phyloP scores from a whole-genome alignment of 2,113 vertebrate genomes.

The Chlorodrepanis virens region DNA sequence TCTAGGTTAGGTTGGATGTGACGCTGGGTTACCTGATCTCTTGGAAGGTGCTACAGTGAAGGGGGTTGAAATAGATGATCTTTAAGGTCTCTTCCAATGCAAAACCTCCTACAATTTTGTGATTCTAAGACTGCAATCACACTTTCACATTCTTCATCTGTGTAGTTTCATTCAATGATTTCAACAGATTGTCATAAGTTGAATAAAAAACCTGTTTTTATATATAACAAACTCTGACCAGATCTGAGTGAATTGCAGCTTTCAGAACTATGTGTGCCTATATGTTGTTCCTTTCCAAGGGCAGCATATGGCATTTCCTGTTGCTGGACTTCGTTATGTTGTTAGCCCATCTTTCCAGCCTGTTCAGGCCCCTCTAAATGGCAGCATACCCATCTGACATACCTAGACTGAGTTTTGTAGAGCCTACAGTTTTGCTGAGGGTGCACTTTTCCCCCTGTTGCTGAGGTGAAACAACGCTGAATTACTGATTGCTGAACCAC shows the following conservation, averaged over 20 bases:
- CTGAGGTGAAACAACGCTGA: neutral
- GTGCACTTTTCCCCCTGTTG: neutral
- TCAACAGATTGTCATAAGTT: neutral
- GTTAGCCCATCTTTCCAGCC: no score
- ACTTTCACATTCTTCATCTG: neutral
- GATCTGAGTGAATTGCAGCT: neutral
- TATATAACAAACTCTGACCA: neutral
- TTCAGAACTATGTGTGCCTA: neutral
- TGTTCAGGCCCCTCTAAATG: neutral
- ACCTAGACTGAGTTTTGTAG: no score
- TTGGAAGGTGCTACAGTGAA: neutral
- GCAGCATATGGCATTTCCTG: neutral
- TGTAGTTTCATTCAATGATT: neutral
- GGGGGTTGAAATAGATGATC: neutral
- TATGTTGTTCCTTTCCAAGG: neutral
- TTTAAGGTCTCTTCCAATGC: neutral
- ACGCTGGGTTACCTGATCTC: rapidly evolving
- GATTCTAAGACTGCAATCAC: neutral
- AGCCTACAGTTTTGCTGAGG: neutral
- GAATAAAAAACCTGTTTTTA: neutral
- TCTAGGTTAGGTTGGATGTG: neutral
- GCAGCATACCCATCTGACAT: neutral
- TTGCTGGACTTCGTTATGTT: neutral
- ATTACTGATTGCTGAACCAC: neutral
- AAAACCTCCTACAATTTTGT: neutral